phyloP scores from a whole-genome alignment of 2,888 invertebrate genomes.

The Eucriotettix oculatus region DNA sequence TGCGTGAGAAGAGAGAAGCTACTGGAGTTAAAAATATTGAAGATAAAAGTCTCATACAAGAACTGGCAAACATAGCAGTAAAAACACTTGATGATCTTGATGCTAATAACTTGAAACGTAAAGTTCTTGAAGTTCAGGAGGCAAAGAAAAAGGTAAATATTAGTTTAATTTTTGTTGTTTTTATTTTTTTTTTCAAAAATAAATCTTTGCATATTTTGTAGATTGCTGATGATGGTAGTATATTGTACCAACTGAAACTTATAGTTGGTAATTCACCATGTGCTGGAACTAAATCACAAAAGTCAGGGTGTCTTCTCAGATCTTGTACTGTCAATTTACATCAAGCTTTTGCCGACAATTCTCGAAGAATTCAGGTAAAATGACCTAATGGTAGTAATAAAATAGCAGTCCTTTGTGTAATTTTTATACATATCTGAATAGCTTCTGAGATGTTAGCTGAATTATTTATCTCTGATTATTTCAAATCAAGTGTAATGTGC shows the following conservation, averaged over 20 bases:
- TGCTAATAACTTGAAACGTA: not conserved
- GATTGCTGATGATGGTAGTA: not conserved
- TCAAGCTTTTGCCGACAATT: not conserved
- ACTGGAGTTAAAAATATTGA: not conserved
- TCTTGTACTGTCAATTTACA: not conserved
- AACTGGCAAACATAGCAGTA: not conserved
- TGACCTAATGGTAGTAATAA: too few species aligned
- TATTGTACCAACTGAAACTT: not conserved
- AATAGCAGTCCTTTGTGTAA: too few species aligned
- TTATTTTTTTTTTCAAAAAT: too few species aligned
- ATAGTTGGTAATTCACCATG: not conserved
- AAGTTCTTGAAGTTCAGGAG: not conserved
- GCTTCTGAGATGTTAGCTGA: too few species aligned
- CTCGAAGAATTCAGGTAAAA: not conserved
- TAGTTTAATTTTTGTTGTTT: not conserved
- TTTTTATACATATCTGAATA: too few species aligned
- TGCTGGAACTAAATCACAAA: not conserved
- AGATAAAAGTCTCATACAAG: not conserved
- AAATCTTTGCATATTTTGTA: not conserved
- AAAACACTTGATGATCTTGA: not conserved
- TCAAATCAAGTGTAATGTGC: too few species aligned
- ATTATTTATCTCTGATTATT: too few species aligned
- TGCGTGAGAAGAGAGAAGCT: not conserved
- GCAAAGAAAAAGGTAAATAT: not conserved
- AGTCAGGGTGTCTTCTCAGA: not conserved